These are phyloP conservation scores for Hydrolagus colliei DNA, from an alignment of 2,797 vertebrate genomes.

Conservation along the genomic window DNA sequence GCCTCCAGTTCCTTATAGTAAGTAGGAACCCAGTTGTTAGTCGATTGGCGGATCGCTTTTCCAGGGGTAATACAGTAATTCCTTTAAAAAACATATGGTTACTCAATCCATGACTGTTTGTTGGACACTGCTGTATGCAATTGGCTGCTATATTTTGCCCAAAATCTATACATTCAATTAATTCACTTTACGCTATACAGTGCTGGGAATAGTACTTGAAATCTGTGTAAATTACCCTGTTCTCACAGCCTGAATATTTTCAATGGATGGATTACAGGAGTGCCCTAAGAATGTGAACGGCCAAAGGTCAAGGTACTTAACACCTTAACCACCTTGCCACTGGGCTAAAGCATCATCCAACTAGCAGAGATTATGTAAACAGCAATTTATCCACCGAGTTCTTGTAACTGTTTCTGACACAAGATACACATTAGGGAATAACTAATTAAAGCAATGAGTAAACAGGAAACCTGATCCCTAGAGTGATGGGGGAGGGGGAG, in stretches of 20 bases:
- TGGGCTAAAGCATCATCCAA: constrained; percentile 4
- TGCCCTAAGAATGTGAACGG: neutral
- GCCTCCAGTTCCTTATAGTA: too few species aligned
- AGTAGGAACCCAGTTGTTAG: too few species aligned
- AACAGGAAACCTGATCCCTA: neutral
- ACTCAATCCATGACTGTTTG: too few species aligned
- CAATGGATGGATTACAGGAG: neutral
- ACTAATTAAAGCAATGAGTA: neutral
- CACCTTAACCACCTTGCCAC: neutral
- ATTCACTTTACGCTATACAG: neutral
- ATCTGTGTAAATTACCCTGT: neutral
- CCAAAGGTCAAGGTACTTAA: neutral
- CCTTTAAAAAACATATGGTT: too few species aligned
- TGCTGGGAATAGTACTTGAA: neutral
- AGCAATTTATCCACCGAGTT: neutral
- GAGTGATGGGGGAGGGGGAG: too few species aligned
- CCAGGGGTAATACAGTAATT: too few species aligned
- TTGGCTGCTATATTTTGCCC: too few species aligned
- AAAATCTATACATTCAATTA: too few species aligned
- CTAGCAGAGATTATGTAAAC: neutral
- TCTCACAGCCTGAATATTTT: neutral
- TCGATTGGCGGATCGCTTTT: too few species aligned
- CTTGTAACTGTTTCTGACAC: neutral
- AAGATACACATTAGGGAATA: neutral
- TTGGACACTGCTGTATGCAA: too few species aligned